A percentile compares a stretch with the other conserved stretches of the same genome.
Conservation (phyloP, 2,888 invertebrate species). For the Spodoptera littoralis region DNA sequence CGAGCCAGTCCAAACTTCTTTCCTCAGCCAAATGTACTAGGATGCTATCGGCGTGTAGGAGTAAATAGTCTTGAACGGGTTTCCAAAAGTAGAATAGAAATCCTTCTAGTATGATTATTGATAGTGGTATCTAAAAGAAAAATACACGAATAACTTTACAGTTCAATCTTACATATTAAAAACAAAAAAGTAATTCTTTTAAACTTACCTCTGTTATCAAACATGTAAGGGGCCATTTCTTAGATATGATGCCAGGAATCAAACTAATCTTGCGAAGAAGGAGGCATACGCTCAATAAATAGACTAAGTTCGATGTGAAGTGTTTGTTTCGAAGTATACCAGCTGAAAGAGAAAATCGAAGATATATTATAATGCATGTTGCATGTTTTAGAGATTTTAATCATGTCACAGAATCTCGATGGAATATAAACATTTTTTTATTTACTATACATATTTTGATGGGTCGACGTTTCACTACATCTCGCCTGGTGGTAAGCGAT, state of each 20-base stretch:
- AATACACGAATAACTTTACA: neutral
- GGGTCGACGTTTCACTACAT: too few species aligned
- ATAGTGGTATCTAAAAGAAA: constrained; percentile 66
- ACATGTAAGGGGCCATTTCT: constrained; percentile 43
- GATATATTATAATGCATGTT: too few species aligned
- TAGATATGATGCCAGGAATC: constrained; percentile 51
- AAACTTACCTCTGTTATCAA: constrained; percentile 64
- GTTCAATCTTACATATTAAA: neutral
- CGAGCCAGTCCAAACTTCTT: constrained; percentile 65
- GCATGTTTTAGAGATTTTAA: too few species aligned
- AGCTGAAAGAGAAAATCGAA: constrained; percentile 60
- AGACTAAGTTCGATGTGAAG: constrained; percentile 67
- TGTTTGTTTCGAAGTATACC: constrained; percentile 57
- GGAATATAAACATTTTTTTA: too few species aligned
- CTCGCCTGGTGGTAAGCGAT: too few species aligned
- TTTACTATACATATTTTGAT: too few species aligned
- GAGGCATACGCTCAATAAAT: constrained; percentile 63
- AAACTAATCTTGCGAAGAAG: constrained; percentile 60
- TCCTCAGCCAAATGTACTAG: constrained; percentile 65
- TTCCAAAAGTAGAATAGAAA: constrained; percentile 69
- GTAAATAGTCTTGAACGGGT: constrained; percentile 62
- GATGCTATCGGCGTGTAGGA: constrained; percentile 67
- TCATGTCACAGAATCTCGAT: too few species aligned
- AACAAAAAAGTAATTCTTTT: neutral
- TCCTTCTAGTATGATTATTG: constrained; percentile 66